Base-by-base conservation (phyloP, 2,797 vertebrate species). In the Anguilla marmorata region DNA sequence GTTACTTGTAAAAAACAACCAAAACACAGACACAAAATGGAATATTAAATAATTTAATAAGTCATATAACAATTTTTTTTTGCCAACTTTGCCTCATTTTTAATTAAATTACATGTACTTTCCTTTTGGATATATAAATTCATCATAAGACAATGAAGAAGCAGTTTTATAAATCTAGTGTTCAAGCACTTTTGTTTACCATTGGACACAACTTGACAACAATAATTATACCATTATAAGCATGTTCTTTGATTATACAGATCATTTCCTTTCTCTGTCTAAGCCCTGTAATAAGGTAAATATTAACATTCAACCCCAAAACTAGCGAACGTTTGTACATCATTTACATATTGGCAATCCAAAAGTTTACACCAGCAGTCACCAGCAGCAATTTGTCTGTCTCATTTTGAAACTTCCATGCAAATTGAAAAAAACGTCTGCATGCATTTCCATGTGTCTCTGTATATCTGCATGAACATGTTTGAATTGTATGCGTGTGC, bases 31-130 rank as follows among this genome's bases (percentile, higher is more conserved):
- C 48, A 58, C 60, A 33, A 79, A 33, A 60, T 79, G 86, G 54
- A 45, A 84, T 88, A 92, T 89, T 63, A 90, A 91, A 63, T 90
- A 88, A 89, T 92, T 92, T 92, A 93, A 92, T 91, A 92, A 91
- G 88, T 91, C 90, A 92, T 88, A 88, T 90, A 69, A 90, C 91
- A 91, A 93, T 89, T 91, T 89, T 87, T 80, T 45, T 88, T 90
- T 86, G 85, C 88, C 33, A 21, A 33, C 45, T 69, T 89, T 89
- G 90, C 85, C 87, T 76, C 21, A 66, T 84, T 87, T 69, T 86
- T 50, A 60, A 76, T 60, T 88, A 48, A 79, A 86, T 84, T 86
- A 74, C 86, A 52, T 27, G 48, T 19, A 66, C 9, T 80, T 88
- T 88, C 52, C 30, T 80, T 85, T 72, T 86, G 88, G 60, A 86